Percentiles rank a stretch among this genome's conserved stretches.
phyloP scores from a whole-genome alignment of 2,797 vertebrate genomes.

The Chelmon rostratus region DNA sequence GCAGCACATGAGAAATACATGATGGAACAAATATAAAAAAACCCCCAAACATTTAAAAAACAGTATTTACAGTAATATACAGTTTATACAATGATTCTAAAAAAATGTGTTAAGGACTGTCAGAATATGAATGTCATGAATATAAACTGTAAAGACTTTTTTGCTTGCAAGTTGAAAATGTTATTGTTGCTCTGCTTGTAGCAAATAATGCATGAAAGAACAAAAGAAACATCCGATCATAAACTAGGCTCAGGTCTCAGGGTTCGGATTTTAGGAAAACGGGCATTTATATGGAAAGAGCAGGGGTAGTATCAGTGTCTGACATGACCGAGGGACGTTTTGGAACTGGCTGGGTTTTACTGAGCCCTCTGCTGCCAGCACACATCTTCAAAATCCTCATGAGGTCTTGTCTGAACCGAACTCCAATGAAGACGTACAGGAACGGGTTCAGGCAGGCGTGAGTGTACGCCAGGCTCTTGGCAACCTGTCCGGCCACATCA shows the following conservation, averaged over 20 bases:
- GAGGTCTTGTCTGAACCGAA: slow-evolving; percentile 89
- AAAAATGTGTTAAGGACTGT: not conserved
- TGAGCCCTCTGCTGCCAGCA: slow-evolving; percentile 62
- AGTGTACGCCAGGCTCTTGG: slow-evolving; percentile 89
- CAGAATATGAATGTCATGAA: slow-evolving; percentile 10
- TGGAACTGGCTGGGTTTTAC: slow-evolving; percentile 66
- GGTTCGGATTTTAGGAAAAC: not conserved
- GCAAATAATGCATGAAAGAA: slow-evolving; percentile 32
- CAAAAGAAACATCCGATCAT: not conserved
- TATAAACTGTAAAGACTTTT: slow-evolving; percentile 3
- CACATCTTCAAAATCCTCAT: slow-evolving; percentile 77
- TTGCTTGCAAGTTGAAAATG: not conserved
- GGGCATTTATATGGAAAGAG: slow-evolving; percentile 81
- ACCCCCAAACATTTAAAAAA: slow-evolving; percentile 28
- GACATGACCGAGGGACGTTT: slow-evolving; percentile 87
- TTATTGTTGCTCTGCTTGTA: slow-evolving; percentile 1
- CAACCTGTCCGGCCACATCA: slow-evolving; percentile 87
- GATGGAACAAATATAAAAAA: slow-evolving; percentile 14
- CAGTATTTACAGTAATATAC: slow-evolving; percentile 74
- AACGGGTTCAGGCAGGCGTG: slow-evolving; percentile 94
- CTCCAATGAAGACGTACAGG: slow-evolving; percentile 91
- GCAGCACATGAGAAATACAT: slow-evolving; percentile 39
- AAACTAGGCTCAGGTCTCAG: slow-evolving; percentile 23
- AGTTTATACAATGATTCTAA: slow-evolving; percentile 61
- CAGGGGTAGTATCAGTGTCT: slow-evolving; percentile 85